Percentiles rank a stretch among this genome's conserved stretches.
Evolutionary conservation across 2,113 vertebrate genomes (phyloP).

Genomic region (Origma solitaria): DNA sequence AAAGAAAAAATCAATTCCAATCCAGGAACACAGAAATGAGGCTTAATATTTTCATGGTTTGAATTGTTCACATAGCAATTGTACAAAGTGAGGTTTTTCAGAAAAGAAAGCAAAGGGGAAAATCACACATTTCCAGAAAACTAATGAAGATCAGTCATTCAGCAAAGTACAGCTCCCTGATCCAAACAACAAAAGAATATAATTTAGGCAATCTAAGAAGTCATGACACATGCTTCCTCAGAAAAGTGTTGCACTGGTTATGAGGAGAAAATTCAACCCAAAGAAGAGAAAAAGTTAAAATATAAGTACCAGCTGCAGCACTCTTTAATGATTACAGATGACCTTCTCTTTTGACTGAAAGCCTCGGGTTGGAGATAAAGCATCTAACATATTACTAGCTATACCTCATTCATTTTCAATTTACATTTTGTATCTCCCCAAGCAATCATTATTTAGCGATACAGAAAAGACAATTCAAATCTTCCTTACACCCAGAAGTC

Average conservation of each 20-base stretch:
- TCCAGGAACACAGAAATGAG: not conserved
- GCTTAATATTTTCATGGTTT: not conserved
- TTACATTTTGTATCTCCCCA: not conserved
- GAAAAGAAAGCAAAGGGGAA: not conserved
- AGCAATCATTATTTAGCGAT: not conserved
- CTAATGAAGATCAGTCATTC: not conserved
- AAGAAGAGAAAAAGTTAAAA: not conserved
- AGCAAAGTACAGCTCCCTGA: not conserved
- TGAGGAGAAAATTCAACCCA: not conserved
- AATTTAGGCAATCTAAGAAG: not conserved
- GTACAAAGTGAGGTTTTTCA: not conserved
- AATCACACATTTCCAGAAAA: not conserved
- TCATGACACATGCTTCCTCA: not conserved
- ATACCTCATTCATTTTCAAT: not conserved
- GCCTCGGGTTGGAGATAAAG: not conserved
- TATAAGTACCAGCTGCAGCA: not conserved
- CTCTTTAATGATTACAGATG: not conserved
- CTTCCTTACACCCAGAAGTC: not conserved
- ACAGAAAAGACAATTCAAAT: slow-evolving; percentile 2
- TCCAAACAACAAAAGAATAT: not conserved
- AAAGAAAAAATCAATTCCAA: not conserved
- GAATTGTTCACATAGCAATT: not conserved
- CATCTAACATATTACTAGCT: not conserved
- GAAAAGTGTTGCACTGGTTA: not conserved
- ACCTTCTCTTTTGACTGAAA: not conserved